Percentiles rank a stretch among this genome's conserved stretches.
Conservation (phyloP, 1,140 invertebrate species). For the Conus betulinus region DNA sequence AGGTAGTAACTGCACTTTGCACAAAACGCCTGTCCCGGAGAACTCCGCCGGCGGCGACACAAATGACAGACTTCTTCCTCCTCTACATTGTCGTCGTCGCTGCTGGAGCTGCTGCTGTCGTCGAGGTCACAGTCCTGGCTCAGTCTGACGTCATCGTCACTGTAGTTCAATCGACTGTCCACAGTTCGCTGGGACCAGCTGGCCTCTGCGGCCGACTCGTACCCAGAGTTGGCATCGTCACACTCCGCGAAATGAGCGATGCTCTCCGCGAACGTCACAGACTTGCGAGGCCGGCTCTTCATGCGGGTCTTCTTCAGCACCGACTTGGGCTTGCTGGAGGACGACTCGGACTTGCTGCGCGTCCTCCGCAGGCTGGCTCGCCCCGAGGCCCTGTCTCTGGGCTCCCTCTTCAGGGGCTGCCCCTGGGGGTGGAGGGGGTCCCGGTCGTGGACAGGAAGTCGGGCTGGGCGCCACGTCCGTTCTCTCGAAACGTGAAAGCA, state of each 20-base stretch:
- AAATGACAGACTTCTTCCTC: slow-evolving; percentile 57
- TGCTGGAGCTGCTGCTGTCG: slow-evolving; percentile 54
- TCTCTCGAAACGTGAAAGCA: slow-evolving; percentile 62
- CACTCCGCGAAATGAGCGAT: slow-evolving; percentile 50
- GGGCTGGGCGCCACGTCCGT: neutral
- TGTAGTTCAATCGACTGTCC: slow-evolving; percentile 53
- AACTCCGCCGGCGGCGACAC: slow-evolving; percentile 55
- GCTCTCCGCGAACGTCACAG: slow-evolving; percentile 64
- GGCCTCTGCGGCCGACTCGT: slow-evolving; percentile 43
- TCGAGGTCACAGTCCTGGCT: slow-evolving; percentile 49
- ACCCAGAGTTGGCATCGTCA: slow-evolving; percentile 39
- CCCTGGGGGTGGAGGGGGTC: neutral
- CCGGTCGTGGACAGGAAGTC: neutral
- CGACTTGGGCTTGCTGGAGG: slow-evolving; percentile 59
- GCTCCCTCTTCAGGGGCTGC: slow-evolving; percentile 8
- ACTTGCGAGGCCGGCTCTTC: slow-evolving; percentile 52
- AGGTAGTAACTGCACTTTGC: slow-evolving; percentile 63
- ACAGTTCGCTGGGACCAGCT: neutral
- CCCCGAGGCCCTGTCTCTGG: slow-evolving; percentile 17
- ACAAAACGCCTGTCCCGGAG: slow-evolving; percentile 53
- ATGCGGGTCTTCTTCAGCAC: slow-evolving; percentile 60
- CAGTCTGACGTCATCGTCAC: slow-evolving; percentile 55
- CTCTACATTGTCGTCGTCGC: slow-evolving; percentile 47
- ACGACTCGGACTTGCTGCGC: slow-evolving; percentile 63
- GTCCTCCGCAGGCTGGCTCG: slow-evolving; percentile 41